Evolutionary conservation across 2,113 vertebrate species (phyloP), one percentile per base, ranked within the genome.

Genomic region (Hydropotes inermis): DNA sequence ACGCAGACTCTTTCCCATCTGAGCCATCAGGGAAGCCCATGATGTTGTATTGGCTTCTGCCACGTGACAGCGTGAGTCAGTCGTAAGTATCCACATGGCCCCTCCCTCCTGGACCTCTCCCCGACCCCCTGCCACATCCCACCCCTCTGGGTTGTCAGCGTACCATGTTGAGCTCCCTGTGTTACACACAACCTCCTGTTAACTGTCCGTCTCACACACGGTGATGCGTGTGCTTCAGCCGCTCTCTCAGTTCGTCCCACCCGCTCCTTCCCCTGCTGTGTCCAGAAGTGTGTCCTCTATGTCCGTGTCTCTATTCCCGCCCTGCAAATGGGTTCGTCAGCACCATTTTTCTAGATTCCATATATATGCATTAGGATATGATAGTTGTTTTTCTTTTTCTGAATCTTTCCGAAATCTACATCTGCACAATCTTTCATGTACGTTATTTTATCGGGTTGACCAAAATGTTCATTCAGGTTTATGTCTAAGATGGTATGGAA

Each of bases 191-290:
- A 6, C 70, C 23, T 14, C 70, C 70, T 43, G 23, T 43, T 27
- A 43, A 23, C 39, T 14, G 7, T 43, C 70, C 43, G 36, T 39
- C 39, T 76, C 13, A 25, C 39, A 13, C 70, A 14, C 3, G 70
- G 28, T 0, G 27, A 7, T 39, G 23, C 13, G 1, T 1, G 2
- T 6, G 1, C 7, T 76, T 27, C 39, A 43, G 39, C 0, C 7
- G 23, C 23, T 14, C 21, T 25, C 39, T 76, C 70, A 43, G 70
- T 15, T 43, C 70, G 1, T 76, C 70, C 39, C 23, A 1, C 70
- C 39, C 70, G 14, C 39, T 76, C 70, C 70, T 15, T 76, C 23
- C 70, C 36, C 39, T 14, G 6, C 39, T 43, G 70, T 15, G 70
- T 25, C 70, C 23, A 25, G 3, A 25, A 27, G 39, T 27, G 23